Conservation (phyloP, 2,797 vertebrate genomes). For the Sciurus carolinensis region DNA sequence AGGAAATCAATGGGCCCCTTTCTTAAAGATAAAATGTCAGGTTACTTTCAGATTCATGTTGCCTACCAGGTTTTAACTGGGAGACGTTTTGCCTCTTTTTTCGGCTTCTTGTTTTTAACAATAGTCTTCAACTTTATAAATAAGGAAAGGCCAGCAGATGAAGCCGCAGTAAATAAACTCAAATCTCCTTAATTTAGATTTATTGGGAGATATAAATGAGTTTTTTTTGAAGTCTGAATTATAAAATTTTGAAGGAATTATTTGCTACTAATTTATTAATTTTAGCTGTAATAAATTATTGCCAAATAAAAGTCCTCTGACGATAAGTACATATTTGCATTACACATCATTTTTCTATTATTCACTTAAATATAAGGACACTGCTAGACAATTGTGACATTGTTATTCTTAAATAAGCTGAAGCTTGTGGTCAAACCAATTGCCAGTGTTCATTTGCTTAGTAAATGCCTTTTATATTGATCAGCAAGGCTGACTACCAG, state of each 20-base stretch:
- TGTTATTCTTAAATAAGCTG: slow-evolving; percentile 43
- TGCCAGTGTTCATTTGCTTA: slow-evolving; percentile 33
- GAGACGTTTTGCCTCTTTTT: slow-evolving; percentile 19
- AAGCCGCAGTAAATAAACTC: slow-evolving; percentile 67
- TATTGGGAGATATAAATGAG: slow-evolving; percentile 4
- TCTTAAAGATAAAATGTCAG: not conserved
- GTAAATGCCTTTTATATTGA: not conserved
- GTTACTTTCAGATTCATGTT: not conserved
- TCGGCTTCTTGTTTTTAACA: slow-evolving; percentile 9
- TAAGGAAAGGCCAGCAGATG: slow-evolving; percentile 2
- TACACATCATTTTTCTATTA: slow-evolving; percentile 66
- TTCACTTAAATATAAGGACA: slow-evolving; percentile 28
- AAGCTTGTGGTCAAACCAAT: slow-evolving; percentile 44
- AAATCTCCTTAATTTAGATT: slow-evolving; percentile 53
- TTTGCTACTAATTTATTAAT: slow-evolving; percentile 65
- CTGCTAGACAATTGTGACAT: not conserved
- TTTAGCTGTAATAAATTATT: slow-evolving; percentile 58
- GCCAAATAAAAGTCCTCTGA: slow-evolving; percentile 37
- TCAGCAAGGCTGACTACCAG: not conserved
- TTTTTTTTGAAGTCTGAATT: slow-evolving; percentile 43
- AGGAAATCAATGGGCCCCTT: not conserved
- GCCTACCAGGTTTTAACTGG: not conserved
- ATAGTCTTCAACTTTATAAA: slow-evolving; percentile 50
- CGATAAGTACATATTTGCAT: slow-evolving; percentile 53
- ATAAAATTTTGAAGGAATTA: slow-evolving; percentile 58